Evolutionary conservation across 2,888 invertebrate genomes (phyloP).

Genomic region (Amblyjoppa proteus): DNA sequence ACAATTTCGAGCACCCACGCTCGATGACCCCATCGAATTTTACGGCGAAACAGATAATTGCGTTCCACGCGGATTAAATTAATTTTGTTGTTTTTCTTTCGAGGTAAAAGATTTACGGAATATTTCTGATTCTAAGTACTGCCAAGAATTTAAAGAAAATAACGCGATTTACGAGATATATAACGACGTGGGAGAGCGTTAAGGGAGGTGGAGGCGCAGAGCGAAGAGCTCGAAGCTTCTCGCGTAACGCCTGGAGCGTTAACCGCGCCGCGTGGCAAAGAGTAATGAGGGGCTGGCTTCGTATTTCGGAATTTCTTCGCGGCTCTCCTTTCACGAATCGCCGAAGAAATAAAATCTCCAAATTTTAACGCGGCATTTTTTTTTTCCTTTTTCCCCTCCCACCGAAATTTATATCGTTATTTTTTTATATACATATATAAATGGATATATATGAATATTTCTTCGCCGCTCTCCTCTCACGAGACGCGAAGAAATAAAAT

Average conservation of each 20-base stretch:
- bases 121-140: not conserved
- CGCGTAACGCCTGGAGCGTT: slow-evolving; percentile 10
- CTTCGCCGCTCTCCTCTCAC: not conserved
- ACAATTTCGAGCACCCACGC: not conserved
- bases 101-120: not conserved
- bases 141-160: slow-evolving; percentile 18
- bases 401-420: not conserved
- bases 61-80: slow-evolving; percentile 20
- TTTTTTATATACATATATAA: too few relatives aligned
- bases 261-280: slow-evolving; percentile 8
- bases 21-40: not conserved
- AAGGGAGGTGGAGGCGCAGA: not conserved
- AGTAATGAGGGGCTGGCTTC: slow-evolving; percentile 9
- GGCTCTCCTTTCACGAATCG: slow-evolving; percentile 1
- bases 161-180: slow-evolving; percentile 5
- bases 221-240: not conserved
- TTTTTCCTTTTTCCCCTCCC: not conserved
- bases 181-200: slow-evolving; percentile 24
- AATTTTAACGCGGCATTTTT: not conserved
- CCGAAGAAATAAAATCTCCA: not conserved
- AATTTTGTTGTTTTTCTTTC: not conserved
- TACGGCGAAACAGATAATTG: slow-evolving; percentile 25
- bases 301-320: not conserved
- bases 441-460: too few relatives aligned
- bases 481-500: not conserved